Evolutionary conservation across 2,888 invertebrate genomes (phyloP), one percentile per base, ranked within the genome.

Genomic region (Andrena bucephala): DNA sequence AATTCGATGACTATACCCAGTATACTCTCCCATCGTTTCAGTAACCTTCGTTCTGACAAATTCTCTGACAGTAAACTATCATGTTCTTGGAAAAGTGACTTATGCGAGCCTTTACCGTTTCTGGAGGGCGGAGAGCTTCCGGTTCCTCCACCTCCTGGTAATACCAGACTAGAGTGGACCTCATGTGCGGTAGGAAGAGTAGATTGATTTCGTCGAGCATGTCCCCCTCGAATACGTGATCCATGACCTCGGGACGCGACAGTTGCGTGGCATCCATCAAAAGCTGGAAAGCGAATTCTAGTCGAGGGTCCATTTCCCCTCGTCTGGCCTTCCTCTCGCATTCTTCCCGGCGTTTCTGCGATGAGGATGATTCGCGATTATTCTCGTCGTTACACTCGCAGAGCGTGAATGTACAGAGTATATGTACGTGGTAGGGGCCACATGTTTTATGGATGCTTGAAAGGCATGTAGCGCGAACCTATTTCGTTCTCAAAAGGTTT

Each of bases 181-280:
- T 96, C 96, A 97, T 97, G 91, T 97, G 97, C 0, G 98, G 97
- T 36, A 97, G 94, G 92, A 98, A 98, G 0, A 98, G 95, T 92
- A 97, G 97, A 94, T 98, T 98, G 91, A 98, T 97, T 93, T 98
- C 98, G 93, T 98, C 98, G 91, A 98, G 94, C 97, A 98, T 98
- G 91, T 98, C 97, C 85, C 97, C 97, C 94, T 98, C 98, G 94
- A 98, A 98, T 62, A 98, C 97, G 92, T 97, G 97, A 94, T 98
- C 98, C 97, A 98, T 98, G 84, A 98, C 97, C 91, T 98, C 97
- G 93, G 97, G 97, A 42, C 98, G 94, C 0, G 97, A 96, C 69
- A 98, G 94, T 20, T 97, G 97, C 0, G 98, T 98, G 70, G 97
- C 97, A 91, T 98, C 98, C 93, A 98, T 97, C 86, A 98, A 95